These are phyloP conservation scores for Ostrea edulis DNA, from an alignment of 1,140 invertebrate species.

Conservation along the genomic window DNA sequence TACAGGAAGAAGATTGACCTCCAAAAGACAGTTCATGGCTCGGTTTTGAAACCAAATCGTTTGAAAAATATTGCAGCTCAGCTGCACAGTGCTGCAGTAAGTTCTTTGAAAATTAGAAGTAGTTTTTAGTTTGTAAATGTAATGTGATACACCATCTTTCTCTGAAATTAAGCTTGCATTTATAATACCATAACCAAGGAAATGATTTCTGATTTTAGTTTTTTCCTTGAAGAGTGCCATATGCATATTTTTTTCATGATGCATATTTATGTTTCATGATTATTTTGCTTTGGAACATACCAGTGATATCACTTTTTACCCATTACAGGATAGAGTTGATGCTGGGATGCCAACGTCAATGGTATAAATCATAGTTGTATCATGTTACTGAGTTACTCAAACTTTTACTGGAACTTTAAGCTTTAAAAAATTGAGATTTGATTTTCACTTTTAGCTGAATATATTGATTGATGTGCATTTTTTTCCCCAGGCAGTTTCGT, in stretches of 20 bases:
- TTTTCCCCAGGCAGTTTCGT: conserved; percentile 83
- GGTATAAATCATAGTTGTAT: conserved; percentile 66
- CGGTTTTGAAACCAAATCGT: conserved; percentile 89
- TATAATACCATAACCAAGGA: no score
- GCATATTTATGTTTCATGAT: no score
- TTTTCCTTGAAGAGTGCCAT: no score
- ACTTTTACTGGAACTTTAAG: not conserved
- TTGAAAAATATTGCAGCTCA: conserved; percentile 92
- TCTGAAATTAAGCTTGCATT: no score
- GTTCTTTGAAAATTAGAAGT: conserved; percentile 60
- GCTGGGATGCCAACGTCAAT: conserved; percentile 91
- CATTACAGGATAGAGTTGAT: conserved; percentile 87
- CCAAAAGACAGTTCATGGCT: conserved; percentile 81
- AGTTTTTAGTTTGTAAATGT: no score
- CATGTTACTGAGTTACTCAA: not conserved
- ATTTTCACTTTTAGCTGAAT: not conserved
- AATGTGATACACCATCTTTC: no score
- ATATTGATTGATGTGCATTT: not conserved
- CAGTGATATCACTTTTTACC: no score
- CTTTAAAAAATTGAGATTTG: not conserved
- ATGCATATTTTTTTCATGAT: no score
- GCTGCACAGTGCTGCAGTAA: conserved; percentile 88
- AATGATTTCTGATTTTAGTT: no score
- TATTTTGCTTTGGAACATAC: no score
- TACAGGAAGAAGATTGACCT: conserved; percentile 70